Percentiles rank a stretch among this genome's conserved stretches.
Evolutionary conservation across 2,888 invertebrate genomes (phyloP).

Genomic region (Microchrysa polita): DNA sequence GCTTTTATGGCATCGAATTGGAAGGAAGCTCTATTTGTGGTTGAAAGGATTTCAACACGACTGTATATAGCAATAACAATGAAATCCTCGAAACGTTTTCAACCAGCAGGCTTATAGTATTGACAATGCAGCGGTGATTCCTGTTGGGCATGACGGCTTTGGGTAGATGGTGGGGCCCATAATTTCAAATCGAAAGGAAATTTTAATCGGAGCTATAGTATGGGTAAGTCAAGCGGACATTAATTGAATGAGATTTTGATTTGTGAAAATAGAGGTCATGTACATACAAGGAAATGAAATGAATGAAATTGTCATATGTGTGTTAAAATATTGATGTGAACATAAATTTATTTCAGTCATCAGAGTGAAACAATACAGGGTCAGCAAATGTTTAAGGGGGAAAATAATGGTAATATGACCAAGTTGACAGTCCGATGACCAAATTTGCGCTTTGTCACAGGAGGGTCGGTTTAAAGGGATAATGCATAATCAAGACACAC

Average conservation of each 20-base stretch:
- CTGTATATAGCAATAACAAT: neutral
- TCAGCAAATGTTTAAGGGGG: too few relatives aligned
- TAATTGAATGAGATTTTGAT: slow-evolving; percentile 30
- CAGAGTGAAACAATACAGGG: too few relatives aligned
- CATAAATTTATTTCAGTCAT: too few relatives aligned
- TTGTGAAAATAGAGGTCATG: too few relatives aligned
- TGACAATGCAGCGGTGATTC: neutral
- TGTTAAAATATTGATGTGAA: too few relatives aligned
- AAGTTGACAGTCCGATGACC: too few relatives aligned
- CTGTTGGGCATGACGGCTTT: neutral
- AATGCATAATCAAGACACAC: too few relatives aligned
- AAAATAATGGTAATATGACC: too few relatives aligned
- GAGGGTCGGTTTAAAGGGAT: too few relatives aligned
- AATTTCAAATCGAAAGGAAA: slow-evolving; percentile 16
- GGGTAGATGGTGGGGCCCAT: neutral
- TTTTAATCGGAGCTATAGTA: slow-evolving; percentile 27
- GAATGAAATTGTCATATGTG: too few relatives aligned
- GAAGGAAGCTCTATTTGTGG: slow-evolving; percentile 35
- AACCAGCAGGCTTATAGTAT: neutral
- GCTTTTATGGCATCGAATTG: slow-evolving; percentile 33
- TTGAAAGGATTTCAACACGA: slow-evolving; percentile 34
- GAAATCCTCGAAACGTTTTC: neutral
- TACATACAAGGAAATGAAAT: too few relatives aligned
- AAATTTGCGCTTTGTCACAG: too few relatives aligned
- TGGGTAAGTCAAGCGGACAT: slow-evolving; percentile 2